Conservation (phyloP, 2,113 vertebrate species). For the Picathartes gymnocephalus region DNA sequence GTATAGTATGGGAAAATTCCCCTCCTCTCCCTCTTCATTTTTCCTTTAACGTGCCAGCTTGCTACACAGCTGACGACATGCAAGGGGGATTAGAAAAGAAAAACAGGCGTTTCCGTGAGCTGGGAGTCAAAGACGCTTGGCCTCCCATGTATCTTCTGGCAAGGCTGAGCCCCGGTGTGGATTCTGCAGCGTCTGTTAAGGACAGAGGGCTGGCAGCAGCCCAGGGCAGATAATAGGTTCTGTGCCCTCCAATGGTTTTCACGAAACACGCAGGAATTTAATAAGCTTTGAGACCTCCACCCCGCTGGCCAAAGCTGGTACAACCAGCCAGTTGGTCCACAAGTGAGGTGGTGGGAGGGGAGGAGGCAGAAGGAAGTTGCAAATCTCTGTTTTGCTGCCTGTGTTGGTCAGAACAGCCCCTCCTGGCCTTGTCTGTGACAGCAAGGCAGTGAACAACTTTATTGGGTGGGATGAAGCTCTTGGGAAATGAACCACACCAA, state of each 20-base stretch:
- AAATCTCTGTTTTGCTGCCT: neutral
- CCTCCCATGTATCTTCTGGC: neutral
- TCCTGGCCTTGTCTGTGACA: neutral
- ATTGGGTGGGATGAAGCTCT: no score
- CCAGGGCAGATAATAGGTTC: neutral
- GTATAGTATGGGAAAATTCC: neutral
- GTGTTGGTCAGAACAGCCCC: neutral
- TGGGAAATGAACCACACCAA: accelerated
- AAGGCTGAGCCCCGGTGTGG: neutral
- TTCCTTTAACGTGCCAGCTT: neutral
- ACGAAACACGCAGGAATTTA: neutral
- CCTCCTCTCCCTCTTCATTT: neutral
- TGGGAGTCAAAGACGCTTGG: neutral
- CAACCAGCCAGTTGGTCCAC: neutral
- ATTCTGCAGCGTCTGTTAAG: neutral
- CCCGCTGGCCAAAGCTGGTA: neutral
- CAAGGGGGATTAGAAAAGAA: neutral
- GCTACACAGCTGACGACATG: neutral
- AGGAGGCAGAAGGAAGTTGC: neutral
- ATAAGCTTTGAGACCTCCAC: conserved; percentile 9
- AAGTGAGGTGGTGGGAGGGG: neutral
- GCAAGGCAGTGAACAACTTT: accelerated
- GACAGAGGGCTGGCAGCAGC: conserved; percentile 1
- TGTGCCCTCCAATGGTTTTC: neutral
- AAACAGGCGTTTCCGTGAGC: neutral